Evolutionary conservation across 35 echinoderm and acorn worm genomes (phyloP), one percentile per base, ranked within the genome.

Genomic region (Patiria miniata): DNA sequence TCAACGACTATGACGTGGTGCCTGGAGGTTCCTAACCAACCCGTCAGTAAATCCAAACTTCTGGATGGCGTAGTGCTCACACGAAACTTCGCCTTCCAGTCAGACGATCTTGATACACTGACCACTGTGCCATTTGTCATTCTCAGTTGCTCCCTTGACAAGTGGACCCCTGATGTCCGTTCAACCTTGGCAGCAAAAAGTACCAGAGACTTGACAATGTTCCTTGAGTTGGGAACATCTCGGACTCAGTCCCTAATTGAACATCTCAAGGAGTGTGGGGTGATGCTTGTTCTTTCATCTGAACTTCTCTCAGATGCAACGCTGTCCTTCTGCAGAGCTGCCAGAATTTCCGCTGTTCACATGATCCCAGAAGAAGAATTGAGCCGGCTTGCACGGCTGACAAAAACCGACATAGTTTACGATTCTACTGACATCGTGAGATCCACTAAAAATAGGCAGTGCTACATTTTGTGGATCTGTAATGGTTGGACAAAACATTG

Each of bases 311-410:
- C 82, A 14, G 82, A 84, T 38, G 82, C 53, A 19, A 37, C 82
- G 1, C 1, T 84, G 21, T 40, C 53, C 38, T 18, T 32, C 53
- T 84, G 82, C 53, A 53, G 82, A 18, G 33, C 28, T 33, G 29
- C 28, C 18, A 33, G 37, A 14, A 84, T 84, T 38, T 84, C 82
- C 6, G 82, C 57, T 10, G 57, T 84, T 37, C 82, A 84, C 54
- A 84, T 84, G 82, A 58, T 84, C 26, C 82, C 82, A 37, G 82
- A 58, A 19, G 55, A 39, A 14, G 52, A 84, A 14, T 19, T 84
- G 36, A 51, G 17, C 2, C 12, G 36, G 17, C 53, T 84, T 18
- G 82, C 82, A 84, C 52, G 57, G 6, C 28, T 84, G 29, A 58
- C 54, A 84, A 40, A 84, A 61, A 84, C 57, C 6, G 32, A 60